Percentiles rank a stretch among this genome's conserved stretches.
These are phyloP conservation scores for Pecten maximus DNA, from an alignment of 2,888 invertebrate genomes.

Conservation along the genomic window DNA sequence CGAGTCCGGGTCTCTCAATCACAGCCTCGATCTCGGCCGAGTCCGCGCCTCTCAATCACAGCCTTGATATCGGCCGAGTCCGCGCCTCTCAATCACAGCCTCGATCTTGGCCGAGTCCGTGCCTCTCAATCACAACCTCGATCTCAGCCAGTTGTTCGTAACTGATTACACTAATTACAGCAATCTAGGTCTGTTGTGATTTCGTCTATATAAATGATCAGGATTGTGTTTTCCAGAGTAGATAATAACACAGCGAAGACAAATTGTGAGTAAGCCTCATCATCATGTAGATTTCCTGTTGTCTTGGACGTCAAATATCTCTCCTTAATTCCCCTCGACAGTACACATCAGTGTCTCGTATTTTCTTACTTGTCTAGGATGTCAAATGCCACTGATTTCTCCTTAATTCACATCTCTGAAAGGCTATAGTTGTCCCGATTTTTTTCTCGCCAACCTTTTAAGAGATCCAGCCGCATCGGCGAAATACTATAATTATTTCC, in stretches of 20 bases:
- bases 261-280: neutral
- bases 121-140: neutral
- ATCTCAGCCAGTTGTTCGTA: neutral
- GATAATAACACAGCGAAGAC: neutral
- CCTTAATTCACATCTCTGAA: neutral
- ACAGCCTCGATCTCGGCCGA: no score
- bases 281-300: neutral
- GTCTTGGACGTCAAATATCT: neutral
- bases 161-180: neutral
- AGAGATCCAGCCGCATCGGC: neutral
- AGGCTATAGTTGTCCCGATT: neutral
- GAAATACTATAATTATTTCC: constrained; percentile 16
- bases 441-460: constrained; percentile 1
- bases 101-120: neutral
- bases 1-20: no score
- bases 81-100: neutral
- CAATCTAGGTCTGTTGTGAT: neutral
- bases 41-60: no score
- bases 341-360: neutral
- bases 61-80: no score
- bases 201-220: neutral
- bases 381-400: neutral
- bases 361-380: neutral
- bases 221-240: neutral
- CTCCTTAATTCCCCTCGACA: neutral